Percentiles rank a stretch among this genome's conserved stretches.
Evolutionary conservation across 2,797 vertebrate species (phyloP).

Genomic region (Xenops minutus): DNA sequence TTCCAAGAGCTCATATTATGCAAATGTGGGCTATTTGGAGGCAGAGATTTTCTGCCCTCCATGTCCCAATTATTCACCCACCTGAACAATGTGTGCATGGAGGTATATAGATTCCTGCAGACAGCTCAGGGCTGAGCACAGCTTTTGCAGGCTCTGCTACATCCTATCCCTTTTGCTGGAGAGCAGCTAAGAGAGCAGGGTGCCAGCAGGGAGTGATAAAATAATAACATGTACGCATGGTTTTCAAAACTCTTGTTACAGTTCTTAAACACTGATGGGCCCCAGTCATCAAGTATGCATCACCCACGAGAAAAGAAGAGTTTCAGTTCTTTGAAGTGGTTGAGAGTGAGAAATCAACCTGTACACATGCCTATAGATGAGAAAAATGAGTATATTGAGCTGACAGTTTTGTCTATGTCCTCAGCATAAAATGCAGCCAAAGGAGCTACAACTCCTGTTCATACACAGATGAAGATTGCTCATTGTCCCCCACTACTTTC

Average conservation of each 20-base stretch:
- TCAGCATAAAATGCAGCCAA: background rate
- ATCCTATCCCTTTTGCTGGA: background rate
- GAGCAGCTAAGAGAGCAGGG: background rate
- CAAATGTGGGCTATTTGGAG: background rate
- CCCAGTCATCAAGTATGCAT: background rate
- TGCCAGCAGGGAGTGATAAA: background rate
- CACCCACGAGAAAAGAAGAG: background rate
- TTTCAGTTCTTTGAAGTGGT: background rate
- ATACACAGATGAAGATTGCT: background rate
- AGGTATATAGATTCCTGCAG: background rate
- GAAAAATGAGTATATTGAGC: background rate
- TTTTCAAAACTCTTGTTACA: background rate
- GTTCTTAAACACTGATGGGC: background rate
- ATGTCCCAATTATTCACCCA: background rate
- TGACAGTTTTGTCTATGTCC: background rate
- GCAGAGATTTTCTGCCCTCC: background rate
- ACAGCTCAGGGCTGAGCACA: background rate
- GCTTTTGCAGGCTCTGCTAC: background rate
- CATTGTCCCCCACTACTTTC: background rate
- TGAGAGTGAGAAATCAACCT: background rate
- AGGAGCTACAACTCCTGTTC: background rate
- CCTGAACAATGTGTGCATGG: background rate
- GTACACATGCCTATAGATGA: background rate
- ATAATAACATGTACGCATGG: background rate
- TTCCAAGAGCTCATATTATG: background rate